Percentiles rank a stretch among this genome's conserved stretches.
Evolutionary conservation across 2,797 vertebrate species (phyloP).

Genomic region (Eurystomus glaucurus): DNA sequence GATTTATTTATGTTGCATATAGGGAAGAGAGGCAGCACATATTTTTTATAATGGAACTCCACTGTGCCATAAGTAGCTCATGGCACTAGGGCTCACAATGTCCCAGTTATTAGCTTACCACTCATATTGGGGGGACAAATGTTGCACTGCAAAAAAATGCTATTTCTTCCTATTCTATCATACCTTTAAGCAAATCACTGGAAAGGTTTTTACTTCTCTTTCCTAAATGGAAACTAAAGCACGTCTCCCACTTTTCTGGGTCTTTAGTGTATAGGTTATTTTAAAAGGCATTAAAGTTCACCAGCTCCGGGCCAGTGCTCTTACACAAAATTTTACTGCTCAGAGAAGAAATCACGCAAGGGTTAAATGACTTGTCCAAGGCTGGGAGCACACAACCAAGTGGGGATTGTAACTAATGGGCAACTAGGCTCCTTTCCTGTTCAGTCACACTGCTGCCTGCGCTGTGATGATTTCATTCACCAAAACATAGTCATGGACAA

Average conservation of each 20-base stretch:
- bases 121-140: neutral
- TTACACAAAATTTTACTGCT: neutral
- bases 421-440: constrained; percentile 51
- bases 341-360: neutral
- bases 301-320: rapidly evolving
- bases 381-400: constrained; percentile 5
- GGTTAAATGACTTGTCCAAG: constrained; percentile 20
- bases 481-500: constrained; percentile 59
- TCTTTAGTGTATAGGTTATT: neutral
- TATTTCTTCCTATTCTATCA: neutral
- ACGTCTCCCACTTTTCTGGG: neutral
- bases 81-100: neutral
- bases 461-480: constrained; percentile 72
- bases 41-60: neutral
- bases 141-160: neutral
- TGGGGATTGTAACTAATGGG: constrained; percentile 31
- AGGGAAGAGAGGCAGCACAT: neutral
- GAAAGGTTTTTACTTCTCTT: neutral
- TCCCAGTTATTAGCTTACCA: neutral
- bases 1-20: rapidly evolving
- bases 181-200: neutral
- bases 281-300: neutral
- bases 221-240: neutral
- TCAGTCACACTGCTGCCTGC: constrained; percentile 41
- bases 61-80: neutral